Conservation (phyloP, 2,888 invertebrate genomes). For the Uloborus plumipes region DNA sequence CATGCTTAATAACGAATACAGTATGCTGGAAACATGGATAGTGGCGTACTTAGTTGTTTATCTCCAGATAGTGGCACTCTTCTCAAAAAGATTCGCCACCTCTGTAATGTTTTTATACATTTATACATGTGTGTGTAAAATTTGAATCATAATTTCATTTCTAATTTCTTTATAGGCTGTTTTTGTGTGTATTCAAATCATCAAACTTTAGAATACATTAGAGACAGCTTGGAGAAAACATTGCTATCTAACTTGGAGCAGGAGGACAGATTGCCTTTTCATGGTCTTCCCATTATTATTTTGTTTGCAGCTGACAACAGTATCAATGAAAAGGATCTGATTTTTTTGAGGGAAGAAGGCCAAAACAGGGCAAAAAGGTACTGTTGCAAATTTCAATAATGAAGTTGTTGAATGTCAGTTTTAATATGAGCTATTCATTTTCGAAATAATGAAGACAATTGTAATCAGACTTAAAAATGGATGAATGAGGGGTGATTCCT, state of each 20-base stretch:
- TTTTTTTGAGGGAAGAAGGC: slow-evolving; percentile 88
- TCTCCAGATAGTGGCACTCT: too few relatives aligned
- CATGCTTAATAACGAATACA: too few relatives aligned
- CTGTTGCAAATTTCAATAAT: not conserved
- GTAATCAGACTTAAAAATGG: too few relatives aligned
- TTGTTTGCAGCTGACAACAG: slow-evolving; percentile 89
- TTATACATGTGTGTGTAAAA: not conserved
- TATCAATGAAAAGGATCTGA: slow-evolving; percentile 87
- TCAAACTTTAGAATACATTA: slow-evolving; percentile 91
- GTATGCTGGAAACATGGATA: too few relatives aligned
- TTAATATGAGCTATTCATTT: too few relatives aligned
- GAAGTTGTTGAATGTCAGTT: too few relatives aligned
- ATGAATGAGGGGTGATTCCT: too few relatives aligned
- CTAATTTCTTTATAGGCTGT: slow-evolving; percentile 71
- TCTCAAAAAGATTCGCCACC: too few relatives aligned
- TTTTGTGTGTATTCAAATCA: slow-evolving; percentile 84
- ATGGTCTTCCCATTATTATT: slow-evolving; percentile 88
- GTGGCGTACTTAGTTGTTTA: too few relatives aligned
- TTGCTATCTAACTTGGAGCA: slow-evolving; percentile 89
- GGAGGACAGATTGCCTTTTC: slow-evolving; percentile 88
- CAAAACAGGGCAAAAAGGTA: slow-evolving; percentile 90
- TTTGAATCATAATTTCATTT: slow-evolving; percentile 2
- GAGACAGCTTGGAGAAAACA: slow-evolving; percentile 91
- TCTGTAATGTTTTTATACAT: too few relatives aligned
- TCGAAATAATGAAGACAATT: too few relatives aligned